Evolutionary conservation across 2,113 vertebrate species (phyloP), one percentile per base, ranked within the genome.

Genomic region (Dicaeum eximium): DNA sequence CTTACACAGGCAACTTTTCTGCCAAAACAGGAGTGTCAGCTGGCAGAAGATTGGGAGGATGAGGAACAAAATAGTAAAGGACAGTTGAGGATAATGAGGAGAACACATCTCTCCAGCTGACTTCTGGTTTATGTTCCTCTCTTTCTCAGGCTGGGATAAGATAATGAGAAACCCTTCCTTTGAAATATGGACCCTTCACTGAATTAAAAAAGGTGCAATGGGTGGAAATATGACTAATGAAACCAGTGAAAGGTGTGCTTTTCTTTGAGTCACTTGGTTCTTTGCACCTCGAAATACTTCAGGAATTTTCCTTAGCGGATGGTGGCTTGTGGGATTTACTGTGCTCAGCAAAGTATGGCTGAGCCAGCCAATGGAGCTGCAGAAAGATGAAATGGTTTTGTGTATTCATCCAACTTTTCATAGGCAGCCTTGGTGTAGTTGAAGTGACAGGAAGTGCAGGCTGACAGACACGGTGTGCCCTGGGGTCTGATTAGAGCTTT

Each of bases 21-120:
- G 51, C 51, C 64, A 69, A 94, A 94, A 88, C 15, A 80, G 74
- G 47, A 94, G 33, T 90, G 71, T 88, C 71, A 94, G 64, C 75
- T 93, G 75, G 71, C 58, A 80, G 71, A 80, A 19, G 35, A 50
- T 1, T 80, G 38, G 21, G 84, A 95, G 54, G 51, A 58, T 77
- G 64, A 93, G 88, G 88, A 93, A 37, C 42, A 80, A 90, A 96
- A 80, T 80, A 83, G 80, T 69, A 88, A 94, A 96, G 95, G 83
- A 89, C 92, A 92, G 87, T 58, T 87, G 82, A 94, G 94, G 85
- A 94, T 96, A 96, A 97, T 84, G 94, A 97, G 97, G 95, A 97
- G 93, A 96, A 89, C 87, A 70, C 83, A 47, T 96, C 70, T 91
- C 33, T 44, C 42, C 80, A 95, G 38, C 81, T 78, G 54, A 64